Evolutionary conservation across 2,113 vertebrate genomes (phyloP), one percentile per base, ranked within the genome.

Genomic region (Sturnira hondurensis): DNA sequence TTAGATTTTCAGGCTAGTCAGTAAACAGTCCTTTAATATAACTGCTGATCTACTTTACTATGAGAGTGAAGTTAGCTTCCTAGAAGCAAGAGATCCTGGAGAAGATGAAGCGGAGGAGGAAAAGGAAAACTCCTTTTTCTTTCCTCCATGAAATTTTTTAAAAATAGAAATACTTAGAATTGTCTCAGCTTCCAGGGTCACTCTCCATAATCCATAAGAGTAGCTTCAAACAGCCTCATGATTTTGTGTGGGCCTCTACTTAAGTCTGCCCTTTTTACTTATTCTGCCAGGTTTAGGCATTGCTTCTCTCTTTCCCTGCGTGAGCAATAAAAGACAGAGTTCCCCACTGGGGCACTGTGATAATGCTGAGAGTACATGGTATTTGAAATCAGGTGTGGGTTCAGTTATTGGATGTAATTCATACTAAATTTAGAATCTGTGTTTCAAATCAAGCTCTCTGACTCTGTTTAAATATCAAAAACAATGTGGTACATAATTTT

Each of bases 1-100:
- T 38, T 92, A 50, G 26, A 41, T 71, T 81, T 86, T 52, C 12
- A 84, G 31, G 54, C 31, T 81, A 54, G 31, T 87, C 45, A 85
- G 19, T 19, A 43, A 78, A 94, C 56, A 26, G 1, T 84, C 38
- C 19, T 92, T 88, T 93, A 88, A 61, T 63, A 86, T 63, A 86
- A 65, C 33, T 58, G 17, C 9, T 45, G 33, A 54, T 58, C 43
- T 52, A 58, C 17, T 78, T 63, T 28, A 73, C 43, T 73, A 31
- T 45, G 65, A 80, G 9, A 41, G 3, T 33, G 50, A 92, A 86
- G 45, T 95, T 28, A 61, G 26, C 36, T 94, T 92, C 12, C 52
- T 43, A 5, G 28, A 85, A 71, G 41, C 20, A 86, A 87, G 52
- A 90, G 20, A 41, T 17, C 4, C 38, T 77, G 11, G 28, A 6